Percentiles rank a stretch among this genome's conserved stretches.
These are phyloP conservation scores for Diploscapter pachys DNA, from an alignment of 1,140 invertebrate genomes.

Conservation along the genomic window DNA sequence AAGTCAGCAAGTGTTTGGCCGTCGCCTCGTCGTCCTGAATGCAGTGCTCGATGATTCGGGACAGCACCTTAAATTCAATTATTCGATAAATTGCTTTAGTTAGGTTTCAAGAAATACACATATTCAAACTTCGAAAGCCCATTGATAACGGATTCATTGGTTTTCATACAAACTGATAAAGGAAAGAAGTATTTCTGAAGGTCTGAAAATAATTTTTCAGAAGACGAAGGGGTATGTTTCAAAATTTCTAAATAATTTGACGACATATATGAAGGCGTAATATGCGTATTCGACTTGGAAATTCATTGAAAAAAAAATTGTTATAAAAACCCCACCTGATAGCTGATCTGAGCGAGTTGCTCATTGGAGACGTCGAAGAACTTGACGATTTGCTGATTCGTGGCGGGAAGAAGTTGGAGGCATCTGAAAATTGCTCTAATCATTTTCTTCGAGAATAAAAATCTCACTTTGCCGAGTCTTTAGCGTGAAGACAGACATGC, in stretches of 20 bases:
- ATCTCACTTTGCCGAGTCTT: conserved; percentile 31
- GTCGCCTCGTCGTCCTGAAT: conserved; percentile 37
- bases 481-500: conserved; percentile 42
- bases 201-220: not conserved
- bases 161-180: not conserved
- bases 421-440: not conserved
- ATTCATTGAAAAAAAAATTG: too few species aligned
- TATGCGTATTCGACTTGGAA: too few species aligned
- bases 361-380: conserved; percentile 36
- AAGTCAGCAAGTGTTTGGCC: conserved; percentile 21
- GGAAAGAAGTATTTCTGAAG: not conserved
- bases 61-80: conserved; percentile 16
- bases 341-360: conserved; percentile 38
- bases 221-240: too few species aligned
- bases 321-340: conserved; percentile 17
- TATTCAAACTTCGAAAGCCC: too few species aligned
- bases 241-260: too few species aligned
- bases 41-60: conserved; percentile 38
- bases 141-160: not conserved
- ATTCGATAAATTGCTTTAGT: conserved; percentile 1
- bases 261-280: too few species aligned
- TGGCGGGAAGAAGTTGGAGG: conserved; percentile 32
- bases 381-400: conserved; percentile 38
- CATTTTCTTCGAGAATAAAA: not conserved
- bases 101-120: not conserved